Conservation (phyloP, 2,113 vertebrate species). For the Gymnorhina tibicen region DNA sequence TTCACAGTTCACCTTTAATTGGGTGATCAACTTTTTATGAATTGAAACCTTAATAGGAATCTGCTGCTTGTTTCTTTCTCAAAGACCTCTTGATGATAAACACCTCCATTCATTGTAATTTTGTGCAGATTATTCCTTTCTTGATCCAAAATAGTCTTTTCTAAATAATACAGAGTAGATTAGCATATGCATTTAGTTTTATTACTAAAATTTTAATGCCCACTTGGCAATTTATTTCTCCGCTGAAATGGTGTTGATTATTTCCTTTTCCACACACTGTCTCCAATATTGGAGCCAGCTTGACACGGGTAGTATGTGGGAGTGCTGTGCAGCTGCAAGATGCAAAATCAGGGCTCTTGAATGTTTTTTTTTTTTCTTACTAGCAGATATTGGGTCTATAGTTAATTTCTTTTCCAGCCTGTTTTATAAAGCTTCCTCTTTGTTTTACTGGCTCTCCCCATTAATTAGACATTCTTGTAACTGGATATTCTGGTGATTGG, state of each 20-base stretch:
- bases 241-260: conserved; percentile 69
- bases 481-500: conserved; percentile 50
- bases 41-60: conserved; percentile 60
- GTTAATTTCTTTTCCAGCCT: conserved; percentile 51
- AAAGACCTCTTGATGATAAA: conserved; percentile 78
- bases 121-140: conserved; percentile 73
- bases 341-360: conserved; percentile 49
- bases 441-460: conserved; percentile 33
- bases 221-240: conserved; percentile 71
- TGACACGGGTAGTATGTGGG: neutral
- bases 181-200: conserved; percentile 77
- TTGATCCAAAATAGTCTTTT: conserved; percentile 71
- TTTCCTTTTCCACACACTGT: conserved; percentile 58
- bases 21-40: conserved; percentile 54
- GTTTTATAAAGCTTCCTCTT: conserved; percentile 54
- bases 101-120: conserved; percentile 75
- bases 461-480: conserved; percentile 60
- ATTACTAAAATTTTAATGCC: conserved; percentile 76
- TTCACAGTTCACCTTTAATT: conserved; percentile 57
- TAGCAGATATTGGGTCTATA: conserved; percentile 49
- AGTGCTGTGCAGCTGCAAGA: conserved; percentile 69
- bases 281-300: conserved; percentile 53
- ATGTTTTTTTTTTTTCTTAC: conserved; percentile 24
- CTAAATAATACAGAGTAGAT: conserved; percentile 72
- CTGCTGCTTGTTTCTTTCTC: conserved; percentile 67